phyloP scores from a whole-genome alignment of 2,113 vertebrate species.

The Oreochromis niloticus region DNA sequence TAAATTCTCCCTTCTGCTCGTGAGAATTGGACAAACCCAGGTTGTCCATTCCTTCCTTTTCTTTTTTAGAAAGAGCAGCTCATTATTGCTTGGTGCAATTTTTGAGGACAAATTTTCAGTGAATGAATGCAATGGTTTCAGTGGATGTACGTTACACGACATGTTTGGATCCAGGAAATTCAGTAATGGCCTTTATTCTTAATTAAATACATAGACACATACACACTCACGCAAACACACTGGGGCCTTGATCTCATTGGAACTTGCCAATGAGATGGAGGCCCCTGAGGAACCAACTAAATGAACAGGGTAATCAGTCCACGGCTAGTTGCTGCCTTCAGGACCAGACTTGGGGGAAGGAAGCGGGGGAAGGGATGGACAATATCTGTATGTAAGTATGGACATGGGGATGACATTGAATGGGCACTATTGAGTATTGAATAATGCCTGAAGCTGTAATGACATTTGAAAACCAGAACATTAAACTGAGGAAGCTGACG shows the following conservation, averaged over 20 bases:
- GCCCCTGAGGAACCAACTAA: constrained; percentile 12
- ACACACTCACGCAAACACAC: not conserved
- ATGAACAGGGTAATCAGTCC: constrained; percentile 60
- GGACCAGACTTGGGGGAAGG: not conserved
- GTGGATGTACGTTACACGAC: rapidly evolving
- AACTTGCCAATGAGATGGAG: constrained; percentile 41
- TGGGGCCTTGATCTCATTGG: not conserved
- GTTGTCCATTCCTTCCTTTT: not conserved
- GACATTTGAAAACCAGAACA: not conserved
- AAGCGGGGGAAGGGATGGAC: not conserved
- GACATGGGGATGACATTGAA: not conserved
- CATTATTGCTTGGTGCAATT: not conserved
- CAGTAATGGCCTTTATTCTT: not conserved
- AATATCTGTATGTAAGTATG: not conserved
- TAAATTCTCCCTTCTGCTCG: not conserved
- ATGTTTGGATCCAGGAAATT: not conserved
- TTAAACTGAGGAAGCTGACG: not conserved
- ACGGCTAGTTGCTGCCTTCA: constrained; percentile 47
- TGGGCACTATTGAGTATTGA: not conserved
- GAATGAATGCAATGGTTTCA: not conserved
- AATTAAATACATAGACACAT: not conserved
- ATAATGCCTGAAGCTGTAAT: not conserved
- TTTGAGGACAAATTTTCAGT: not conserved
- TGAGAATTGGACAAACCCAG: not conserved
- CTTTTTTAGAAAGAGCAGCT: not conserved